Evolutionary conservation across 2,113 vertebrate species (phyloP), one percentile per base, ranked within the genome.

Genomic region (Caretta caretta): DNA sequence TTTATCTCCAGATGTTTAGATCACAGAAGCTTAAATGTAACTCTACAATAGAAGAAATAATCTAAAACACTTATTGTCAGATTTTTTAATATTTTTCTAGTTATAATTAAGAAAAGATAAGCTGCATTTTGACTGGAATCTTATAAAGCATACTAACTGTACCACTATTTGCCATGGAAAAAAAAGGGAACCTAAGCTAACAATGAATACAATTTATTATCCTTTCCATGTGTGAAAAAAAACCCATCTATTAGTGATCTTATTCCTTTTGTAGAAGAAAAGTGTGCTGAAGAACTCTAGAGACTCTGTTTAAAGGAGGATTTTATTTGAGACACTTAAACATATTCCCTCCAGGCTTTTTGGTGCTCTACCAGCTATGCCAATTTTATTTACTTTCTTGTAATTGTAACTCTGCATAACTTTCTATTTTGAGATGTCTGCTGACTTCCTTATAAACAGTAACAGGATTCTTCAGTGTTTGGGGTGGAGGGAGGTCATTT

Each of bases 401-500:
- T 90, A 69, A 80, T 49, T 27, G 5, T 31, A 84, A 35, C 9
- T 81, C 19, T 56, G 35, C 12, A 38, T 62, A 20, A n/a, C 4
- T 42, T 91, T 92, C 92, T 94, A 89, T 76, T 94, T 95, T 93
- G 35, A 95, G 69, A 31, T 46, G 24, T 27, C 89, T 48, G 84
- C 16, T 86, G 31, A 91, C 20, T 89, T 93, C 89, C 87, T 90
- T 96, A 65, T 75, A 92, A 92, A 91, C 79, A 90, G 17, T 42
- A 96, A 84, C 54, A 80, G 53, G 93, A 95, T 92, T 72, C 76
- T 93, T 93, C 48, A 90, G 0, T 81, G 80, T 89, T 96, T 95
- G 51, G 59, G 22, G 90, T 56, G 78, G 84, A 82, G 87, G 13
- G 84, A 94, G 87, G 72, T 90, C 78, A 93, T 86, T 62, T 84